Evolutionary conservation across 2,113 vertebrate genomes (phyloP).

Genomic region (Asarcornis scutulata): DNA sequence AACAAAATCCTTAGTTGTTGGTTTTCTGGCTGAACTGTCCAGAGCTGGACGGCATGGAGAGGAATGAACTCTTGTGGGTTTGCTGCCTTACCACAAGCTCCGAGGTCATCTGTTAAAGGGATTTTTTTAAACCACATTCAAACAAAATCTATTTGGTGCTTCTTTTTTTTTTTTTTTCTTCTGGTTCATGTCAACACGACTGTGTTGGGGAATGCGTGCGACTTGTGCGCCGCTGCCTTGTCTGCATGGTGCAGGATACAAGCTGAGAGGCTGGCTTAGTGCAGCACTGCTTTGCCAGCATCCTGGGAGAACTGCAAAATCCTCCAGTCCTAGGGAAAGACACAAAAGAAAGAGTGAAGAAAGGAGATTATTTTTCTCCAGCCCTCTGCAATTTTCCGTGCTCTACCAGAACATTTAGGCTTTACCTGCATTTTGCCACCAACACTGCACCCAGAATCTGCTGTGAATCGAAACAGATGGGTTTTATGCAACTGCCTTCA

Average conservation of each 20-base stretch:
- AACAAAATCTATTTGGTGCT: background rate
- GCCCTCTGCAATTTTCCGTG: no score
- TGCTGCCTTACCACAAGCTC: background rate
- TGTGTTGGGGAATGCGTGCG: rapidly evolving
- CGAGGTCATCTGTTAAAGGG: background rate
- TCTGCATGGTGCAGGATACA: background rate
- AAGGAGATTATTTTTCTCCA: background rate
- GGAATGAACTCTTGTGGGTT: background rate
- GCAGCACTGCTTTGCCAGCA: background rate
- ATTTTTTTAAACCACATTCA: background rate
- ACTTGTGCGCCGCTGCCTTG: rapidly evolving
- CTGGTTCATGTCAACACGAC: background rate
- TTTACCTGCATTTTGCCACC: background rate
- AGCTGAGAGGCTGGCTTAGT: background rate
- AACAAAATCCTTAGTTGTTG: background rate
- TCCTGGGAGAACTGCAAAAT: background rate
- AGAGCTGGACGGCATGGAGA: background rate
- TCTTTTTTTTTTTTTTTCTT: background rate
- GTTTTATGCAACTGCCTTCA: background rate
- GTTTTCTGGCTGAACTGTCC: background rate
- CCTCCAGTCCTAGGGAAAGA: background rate
- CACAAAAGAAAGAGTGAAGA: background rate
- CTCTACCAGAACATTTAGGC: background rate
- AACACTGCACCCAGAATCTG: background rate
- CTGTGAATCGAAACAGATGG: background rate